Evolutionary conservation across 1,140 invertebrate species (phyloP).

Genomic region (Bombus affinis): DNA sequence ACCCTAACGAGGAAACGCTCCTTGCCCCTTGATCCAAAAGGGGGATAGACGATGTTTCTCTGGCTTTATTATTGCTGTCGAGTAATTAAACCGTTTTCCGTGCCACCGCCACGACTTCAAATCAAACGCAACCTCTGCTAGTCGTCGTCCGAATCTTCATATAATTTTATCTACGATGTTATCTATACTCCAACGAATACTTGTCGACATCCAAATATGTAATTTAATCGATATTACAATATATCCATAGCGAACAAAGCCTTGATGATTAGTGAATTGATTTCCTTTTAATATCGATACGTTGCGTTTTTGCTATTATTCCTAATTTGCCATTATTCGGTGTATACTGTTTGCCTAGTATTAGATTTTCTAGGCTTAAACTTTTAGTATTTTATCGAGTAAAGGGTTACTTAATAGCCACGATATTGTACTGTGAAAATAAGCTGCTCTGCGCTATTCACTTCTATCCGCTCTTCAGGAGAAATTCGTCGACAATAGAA

Average conservation of each 20-base stretch:
- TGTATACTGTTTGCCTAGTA: too few relatives aligned
- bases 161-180: neutral
- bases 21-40: constrained; percentile 33
- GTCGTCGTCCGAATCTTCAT: neutral
- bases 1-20: constrained; percentile 55
- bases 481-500: neutral
- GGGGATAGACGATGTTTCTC: constrained; percentile 40
- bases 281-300: too few relatives aligned
- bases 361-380: too few relatives aligned
- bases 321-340: too few relatives aligned
- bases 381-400: too few relatives aligned
- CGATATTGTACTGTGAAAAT: neutral
- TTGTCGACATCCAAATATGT: too few relatives aligned
- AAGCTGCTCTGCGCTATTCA: neutral
- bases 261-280: too few relatives aligned
- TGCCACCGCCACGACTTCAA: neutral
- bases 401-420: too few relatives aligned
- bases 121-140: neutral
- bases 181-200: too few relatives aligned
- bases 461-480: neutral
- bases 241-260: too few relatives aligned
- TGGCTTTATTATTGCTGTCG: constrained; percentile 49
- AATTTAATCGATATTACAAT: too few relatives aligned
- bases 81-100: constrained; percentile 53
- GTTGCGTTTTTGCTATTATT: too few relatives aligned